phyloP scores from a whole-genome alignment of 2,113 vertebrate species.

The Penelope pileata region DNA sequence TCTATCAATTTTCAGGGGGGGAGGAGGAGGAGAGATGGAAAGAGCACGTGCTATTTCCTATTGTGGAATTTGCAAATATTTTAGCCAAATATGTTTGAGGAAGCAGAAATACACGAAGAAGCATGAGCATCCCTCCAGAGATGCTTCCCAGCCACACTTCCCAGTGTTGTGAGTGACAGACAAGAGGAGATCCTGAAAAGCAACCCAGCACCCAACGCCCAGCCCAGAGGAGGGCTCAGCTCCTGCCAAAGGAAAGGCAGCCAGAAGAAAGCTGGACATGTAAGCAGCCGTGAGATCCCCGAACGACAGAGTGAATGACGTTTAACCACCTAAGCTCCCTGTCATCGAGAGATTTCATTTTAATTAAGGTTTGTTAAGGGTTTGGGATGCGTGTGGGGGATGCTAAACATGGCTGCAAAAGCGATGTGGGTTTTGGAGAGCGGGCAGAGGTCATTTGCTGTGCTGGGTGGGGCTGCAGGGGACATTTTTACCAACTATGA shows the following conservation, averaged over 20 bases:
- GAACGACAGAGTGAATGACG: too few species aligned
- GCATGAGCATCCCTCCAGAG: too few species aligned
- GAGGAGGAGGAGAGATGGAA: not conserved
- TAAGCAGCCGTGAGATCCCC: not conserved
- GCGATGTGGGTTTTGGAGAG: not conserved
- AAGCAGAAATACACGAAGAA: not conserved
- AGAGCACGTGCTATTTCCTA: not conserved
- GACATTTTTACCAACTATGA: not conserved
- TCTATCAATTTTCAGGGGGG: not conserved
- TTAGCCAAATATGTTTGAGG: not conserved
- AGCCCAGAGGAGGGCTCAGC: not conserved
- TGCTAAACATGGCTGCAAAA: not conserved
- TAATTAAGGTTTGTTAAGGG: not conserved
- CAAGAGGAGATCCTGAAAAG: not conserved
- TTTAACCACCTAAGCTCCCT: not conserved
- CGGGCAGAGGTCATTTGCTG: not conserved
- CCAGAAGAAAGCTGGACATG: not conserved
- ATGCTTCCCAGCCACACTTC: not conserved
- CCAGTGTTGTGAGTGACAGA: not conserved
- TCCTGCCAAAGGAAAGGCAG: not conserved
- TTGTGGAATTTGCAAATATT: not conserved
- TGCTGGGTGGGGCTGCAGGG: not conserved
- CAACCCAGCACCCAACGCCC: accelerated
- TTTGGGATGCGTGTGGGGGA: accelerated
- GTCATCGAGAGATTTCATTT: not conserved